Conservation (phyloP, 2,888 invertebrate species). For the Bombylius discolor region DNA sequence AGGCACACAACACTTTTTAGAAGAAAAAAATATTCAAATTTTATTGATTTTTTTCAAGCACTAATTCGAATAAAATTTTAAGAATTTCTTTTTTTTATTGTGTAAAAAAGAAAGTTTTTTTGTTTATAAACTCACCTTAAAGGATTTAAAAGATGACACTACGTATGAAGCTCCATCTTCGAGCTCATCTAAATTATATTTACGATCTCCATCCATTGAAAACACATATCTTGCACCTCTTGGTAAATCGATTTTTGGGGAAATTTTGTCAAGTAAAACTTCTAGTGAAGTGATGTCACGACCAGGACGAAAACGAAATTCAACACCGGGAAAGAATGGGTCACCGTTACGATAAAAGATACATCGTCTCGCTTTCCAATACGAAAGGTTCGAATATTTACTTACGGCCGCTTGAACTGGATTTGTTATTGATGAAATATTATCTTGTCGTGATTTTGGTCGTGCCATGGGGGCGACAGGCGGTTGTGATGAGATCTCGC, state of each 20-base stretch:
- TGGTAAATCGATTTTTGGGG: constrained; percentile 74
- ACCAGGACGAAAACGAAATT: constrained; percentile 77
- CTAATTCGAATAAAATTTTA: too few relatives aligned
- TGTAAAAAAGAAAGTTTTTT: neutral
- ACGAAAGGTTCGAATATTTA: constrained; percentile 66
- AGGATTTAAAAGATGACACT: constrained; percentile 81
- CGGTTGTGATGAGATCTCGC: constrained; percentile 43
- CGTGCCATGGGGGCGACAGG: constrained; percentile 28
- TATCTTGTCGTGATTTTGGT: constrained; percentile 35
- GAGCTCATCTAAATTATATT: constrained; percentile 70
- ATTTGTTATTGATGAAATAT: constrained; percentile 20
- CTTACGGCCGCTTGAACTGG: constrained; percentile 38
- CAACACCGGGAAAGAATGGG: constrained; percentile 79
- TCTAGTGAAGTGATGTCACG: constrained; percentile 77
- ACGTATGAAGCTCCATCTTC: constrained; percentile 88
- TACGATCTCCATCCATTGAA: constrained; percentile 79
- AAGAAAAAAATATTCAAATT: constrained; percentile 3
- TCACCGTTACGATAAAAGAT: constrained; percentile 91
- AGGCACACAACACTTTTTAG: neutral
- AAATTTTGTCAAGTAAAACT: constrained; percentile 71
- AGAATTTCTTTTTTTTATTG: neutral
- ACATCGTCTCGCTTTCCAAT: constrained; percentile 76
- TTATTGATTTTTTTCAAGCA: constrained; percentile 1
- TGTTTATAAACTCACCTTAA: constrained; percentile 54
- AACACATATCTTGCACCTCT: constrained; percentile 83